Evolutionary conservation across 2,888 invertebrate genomes (phyloP).

Genomic region (Ennomos fuscantarius): DNA sequence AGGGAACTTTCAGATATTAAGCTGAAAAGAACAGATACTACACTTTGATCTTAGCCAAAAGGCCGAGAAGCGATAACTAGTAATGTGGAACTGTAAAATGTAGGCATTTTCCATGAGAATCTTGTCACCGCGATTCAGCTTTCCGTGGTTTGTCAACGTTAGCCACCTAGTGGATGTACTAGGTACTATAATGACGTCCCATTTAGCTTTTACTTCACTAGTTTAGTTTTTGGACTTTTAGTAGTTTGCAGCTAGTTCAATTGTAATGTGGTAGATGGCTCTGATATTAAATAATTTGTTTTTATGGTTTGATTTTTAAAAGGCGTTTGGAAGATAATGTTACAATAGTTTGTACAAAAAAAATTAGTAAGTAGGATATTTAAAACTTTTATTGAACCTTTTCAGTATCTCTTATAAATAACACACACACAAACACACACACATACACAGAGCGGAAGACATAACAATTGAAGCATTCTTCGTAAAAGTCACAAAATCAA

Average conservation of each 20-base stretch:
- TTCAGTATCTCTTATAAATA: too few species aligned
- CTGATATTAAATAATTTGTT: constrained; percentile 5
- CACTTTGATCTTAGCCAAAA: constrained; percentile 56
- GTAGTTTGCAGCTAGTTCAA: constrained; percentile 18
- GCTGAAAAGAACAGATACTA: constrained; percentile 57
- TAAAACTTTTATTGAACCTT: not conserved
- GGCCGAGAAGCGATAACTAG: constrained; percentile 51
- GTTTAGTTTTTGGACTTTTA: not conserved
- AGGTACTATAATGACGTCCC: too few species aligned
- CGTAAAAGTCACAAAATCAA: not conserved
- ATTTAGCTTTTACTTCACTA: too few species aligned
- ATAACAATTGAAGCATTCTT: constrained; percentile 1
- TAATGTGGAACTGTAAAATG: too few species aligned
- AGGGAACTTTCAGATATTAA: constrained; percentile 55
- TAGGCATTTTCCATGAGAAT: too few species aligned
- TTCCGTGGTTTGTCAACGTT: too few species aligned
- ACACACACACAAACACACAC: too few species aligned
- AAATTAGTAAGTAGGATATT: not conserved
- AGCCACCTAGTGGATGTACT: too few species aligned
- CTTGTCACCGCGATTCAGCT: too few species aligned
- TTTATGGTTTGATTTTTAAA: not conserved
- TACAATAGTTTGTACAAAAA: not conserved
- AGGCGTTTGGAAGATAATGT: not conserved
- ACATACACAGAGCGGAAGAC: too few species aligned
- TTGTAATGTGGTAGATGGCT: constrained; percentile 18